Percentiles rank a stretch among this genome's conserved stretches.
phyloP scores from a whole-genome alignment of 1,140 invertebrate species.

The Calycopis cecrops region DNA sequence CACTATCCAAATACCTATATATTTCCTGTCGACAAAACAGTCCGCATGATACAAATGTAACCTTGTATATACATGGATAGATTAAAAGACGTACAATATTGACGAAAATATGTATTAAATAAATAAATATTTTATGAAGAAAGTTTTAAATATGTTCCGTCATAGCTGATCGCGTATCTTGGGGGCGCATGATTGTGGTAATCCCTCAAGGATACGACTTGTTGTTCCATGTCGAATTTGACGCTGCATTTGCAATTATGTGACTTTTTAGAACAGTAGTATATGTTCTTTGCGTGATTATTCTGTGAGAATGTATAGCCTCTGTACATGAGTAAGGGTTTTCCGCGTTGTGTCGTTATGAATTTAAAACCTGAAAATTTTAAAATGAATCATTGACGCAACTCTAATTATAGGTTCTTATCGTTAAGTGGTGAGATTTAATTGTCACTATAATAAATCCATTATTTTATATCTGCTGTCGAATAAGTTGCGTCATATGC shows the following conservation, averaged over 20 bases:
- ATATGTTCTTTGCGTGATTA: slow-evolving; percentile 30
- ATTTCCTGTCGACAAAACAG: too few species aligned
- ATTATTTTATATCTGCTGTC: too few species aligned
- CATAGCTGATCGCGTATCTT: slow-evolving; percentile 28
- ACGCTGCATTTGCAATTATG: slow-evolving; percentile 35
- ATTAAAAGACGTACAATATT: background rate
- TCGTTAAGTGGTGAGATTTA: too few species aligned
- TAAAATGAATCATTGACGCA: slow-evolving; percentile 5
- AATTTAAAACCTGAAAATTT: slow-evolving; percentile 29
- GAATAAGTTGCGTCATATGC: too few species aligned
- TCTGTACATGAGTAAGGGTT: slow-evolving; percentile 36
- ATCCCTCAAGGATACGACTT: slow-evolving; percentile 24
- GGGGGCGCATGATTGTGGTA: slow-evolving; percentile 39
- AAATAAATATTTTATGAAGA: slow-evolving; percentile 14
- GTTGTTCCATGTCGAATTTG: slow-evolving; percentile 29
- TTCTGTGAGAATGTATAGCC: slow-evolving; percentile 34
- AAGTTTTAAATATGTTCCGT: slow-evolving; percentile 26
- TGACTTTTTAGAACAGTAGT: slow-evolving; percentile 46
- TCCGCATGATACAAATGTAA: too few species aligned
- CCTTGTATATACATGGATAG: too few species aligned
- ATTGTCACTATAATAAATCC: too few species aligned
- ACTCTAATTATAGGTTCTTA: too few species aligned
- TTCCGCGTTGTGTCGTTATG: slow-evolving; percentile 34
- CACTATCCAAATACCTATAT: too few species aligned
- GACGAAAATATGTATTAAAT: background rate